These are phyloP conservation scores for Meteorus cinctellus DNA, from an alignment of 2,888 invertebrate species.

Conservation along the genomic window DNA sequence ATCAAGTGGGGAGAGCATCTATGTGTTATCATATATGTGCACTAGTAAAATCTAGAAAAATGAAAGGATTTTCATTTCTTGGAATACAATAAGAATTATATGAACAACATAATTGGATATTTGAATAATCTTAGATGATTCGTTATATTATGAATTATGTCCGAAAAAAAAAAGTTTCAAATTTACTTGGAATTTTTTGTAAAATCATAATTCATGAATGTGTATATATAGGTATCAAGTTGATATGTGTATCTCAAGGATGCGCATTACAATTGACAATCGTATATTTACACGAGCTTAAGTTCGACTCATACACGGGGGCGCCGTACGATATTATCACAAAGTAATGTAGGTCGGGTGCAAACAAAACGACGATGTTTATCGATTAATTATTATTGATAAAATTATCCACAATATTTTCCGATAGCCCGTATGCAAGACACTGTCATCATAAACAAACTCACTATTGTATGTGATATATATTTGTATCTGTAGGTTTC, in stretches of 20 bases:
- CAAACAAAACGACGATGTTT: constrained; percentile 66
- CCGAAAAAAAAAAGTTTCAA: no score
- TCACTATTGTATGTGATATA: constrained; percentile 44
- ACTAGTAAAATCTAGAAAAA: no score
- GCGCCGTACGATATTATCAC: constrained; percentile 62
- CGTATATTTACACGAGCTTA: constrained; percentile 26
- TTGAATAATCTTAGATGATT: not conserved
- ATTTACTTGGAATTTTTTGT: no score
- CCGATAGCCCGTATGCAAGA: constrained; percentile 40
- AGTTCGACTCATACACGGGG: constrained; percentile 30
- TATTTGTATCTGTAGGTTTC: constrained; percentile 33
- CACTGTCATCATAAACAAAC: constrained; percentile 27
- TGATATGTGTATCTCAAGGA: constrained; percentile 36
- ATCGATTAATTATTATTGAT: constrained; percentile 70
- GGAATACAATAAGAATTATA: not conserved
- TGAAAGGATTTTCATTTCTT: no score
- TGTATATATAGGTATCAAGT: not conserved
- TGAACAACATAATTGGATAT: not conserved
- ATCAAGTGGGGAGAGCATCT: no score
- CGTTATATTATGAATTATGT: no score
- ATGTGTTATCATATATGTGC: no score
- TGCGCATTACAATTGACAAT: constrained; percentile 42
- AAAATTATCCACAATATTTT: constrained; percentile 64
- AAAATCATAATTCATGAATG: not conserved
- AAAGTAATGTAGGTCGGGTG: constrained; percentile 71